Conservation (phyloP, 53 echinoderm and acorn worm genomes). For the Arbacia lixula region DNA sequence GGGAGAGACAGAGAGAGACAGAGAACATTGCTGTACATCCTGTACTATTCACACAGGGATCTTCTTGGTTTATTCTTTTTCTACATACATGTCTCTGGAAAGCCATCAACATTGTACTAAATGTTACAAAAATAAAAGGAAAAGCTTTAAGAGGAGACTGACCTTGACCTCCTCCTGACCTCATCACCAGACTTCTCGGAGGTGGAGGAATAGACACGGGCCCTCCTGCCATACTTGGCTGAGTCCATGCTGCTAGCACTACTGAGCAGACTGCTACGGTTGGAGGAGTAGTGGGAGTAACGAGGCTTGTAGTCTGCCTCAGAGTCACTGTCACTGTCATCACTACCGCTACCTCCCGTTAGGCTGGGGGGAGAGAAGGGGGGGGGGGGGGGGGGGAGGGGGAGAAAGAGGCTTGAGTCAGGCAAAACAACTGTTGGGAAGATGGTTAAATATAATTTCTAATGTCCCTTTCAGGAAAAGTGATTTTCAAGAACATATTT, state of each 20-base stretch:
- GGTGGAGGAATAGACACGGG: slow-evolving; percentile 64
- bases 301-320: slow-evolving; percentile 61
- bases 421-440: no score
- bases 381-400: not conserved
- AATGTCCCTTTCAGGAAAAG: no score
- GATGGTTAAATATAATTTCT: no score
- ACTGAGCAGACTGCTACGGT: slow-evolving; percentile 63
- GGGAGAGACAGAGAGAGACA: not conserved
- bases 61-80: no score
- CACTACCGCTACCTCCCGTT: slow-evolving; percentile 36
- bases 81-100: no score
- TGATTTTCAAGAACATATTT: not conserved
- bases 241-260: slow-evolving; percentile 76
- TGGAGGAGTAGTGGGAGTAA: slow-evolving; percentile 66
- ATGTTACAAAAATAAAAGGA: not conserved
- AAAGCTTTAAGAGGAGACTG: not conserved
- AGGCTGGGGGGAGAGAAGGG: not conserved
- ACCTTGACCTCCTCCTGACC: slow-evolving; percentile 45
- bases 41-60: no score
- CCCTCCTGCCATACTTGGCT: slow-evolving; percentile 34
- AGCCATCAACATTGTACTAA: no score
- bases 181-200: slow-evolving; percentile 63
- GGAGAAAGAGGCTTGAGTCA: not conserved
- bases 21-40: no score
- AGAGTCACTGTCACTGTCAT: slow-evolving; percentile 61